Conservation (phyloP, 2,888 invertebrate genomes). For the Ferdinandea cuprea region DNA sequence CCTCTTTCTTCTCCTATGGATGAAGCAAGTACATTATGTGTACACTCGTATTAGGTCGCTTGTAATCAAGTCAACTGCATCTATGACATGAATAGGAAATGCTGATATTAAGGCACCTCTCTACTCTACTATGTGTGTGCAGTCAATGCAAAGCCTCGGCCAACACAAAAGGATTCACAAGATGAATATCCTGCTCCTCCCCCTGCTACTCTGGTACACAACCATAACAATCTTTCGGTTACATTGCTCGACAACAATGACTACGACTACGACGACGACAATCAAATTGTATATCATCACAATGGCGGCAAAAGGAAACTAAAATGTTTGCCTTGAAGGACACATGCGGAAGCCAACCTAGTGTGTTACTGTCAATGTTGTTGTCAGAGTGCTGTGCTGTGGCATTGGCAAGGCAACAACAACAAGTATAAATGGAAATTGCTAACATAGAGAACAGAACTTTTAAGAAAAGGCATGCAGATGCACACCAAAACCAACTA, state of each 20-base stretch:
- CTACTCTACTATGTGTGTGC: not conserved
- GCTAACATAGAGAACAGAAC: not conserved
- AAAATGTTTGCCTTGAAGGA: slow-evolving; percentile 54
- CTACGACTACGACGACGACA: too few species aligned
- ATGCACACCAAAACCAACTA: not conserved
- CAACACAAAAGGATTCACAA: slow-evolving; percentile 13
- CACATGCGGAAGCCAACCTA: slow-evolving; percentile 33
- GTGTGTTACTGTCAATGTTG: slow-evolving; percentile 47
- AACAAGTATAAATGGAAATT: slow-evolving; percentile 18
- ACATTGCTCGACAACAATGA: slow-evolving; percentile 54
- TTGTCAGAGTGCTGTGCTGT: slow-evolving; percentile 33
- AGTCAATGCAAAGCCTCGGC: slow-evolving; percentile 26
- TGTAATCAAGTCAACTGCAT: slow-evolving; percentile 67
- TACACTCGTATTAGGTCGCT: slow-evolving; percentile 24
- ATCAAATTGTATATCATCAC: slow-evolving; percentile 41
- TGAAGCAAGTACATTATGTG: too few species aligned
- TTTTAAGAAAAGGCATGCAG: too few species aligned
- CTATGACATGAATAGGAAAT: slow-evolving; percentile 47
- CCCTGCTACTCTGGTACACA: not conserved
- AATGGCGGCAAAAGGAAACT: slow-evolving; percentile 27
- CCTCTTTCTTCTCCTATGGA: too few species aligned
- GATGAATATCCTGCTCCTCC: not conserved
- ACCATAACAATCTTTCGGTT: slow-evolving; percentile 30
- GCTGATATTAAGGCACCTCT: slow-evolving; percentile 39
- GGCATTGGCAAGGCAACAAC: slow-evolving; percentile 41